Base-by-base conservation (phyloP, 2,888 invertebrate species). In the Icerya purchasi region DNA sequence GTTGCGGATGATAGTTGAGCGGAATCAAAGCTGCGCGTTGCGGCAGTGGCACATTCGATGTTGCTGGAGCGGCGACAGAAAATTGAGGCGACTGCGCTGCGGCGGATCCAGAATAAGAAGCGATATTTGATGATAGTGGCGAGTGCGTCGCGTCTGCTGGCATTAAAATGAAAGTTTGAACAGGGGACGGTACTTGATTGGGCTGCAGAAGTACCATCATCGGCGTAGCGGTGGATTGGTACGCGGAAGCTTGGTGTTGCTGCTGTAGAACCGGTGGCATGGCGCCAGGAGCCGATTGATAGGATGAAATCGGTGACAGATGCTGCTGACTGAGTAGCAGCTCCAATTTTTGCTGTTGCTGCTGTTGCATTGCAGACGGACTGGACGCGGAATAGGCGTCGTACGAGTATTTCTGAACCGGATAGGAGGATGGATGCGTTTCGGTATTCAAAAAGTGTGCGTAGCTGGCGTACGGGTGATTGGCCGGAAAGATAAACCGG, bases 401-500 rank as follows among this genome's bases (percentile, higher is more conserved):
- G 57, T 57, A 57, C 1, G 50, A 18, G 23, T 50, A 50, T 10
- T 50, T 22, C 18, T 36, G 5, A 8, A 36, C 36, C n/a, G 36
- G 2, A 36, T 20, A 1, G 56, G 56, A 49, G 1, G 56, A 50
- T 10, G 52, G 5, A 3, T 20, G 3, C 3, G 36, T 24, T 19
- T 18, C 50, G 3, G 57, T 10, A 25, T 22, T 52, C 20, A 56
- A 5, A 23, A 53, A 63, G 55, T 58, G 62, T 3, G 63, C 36
- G 54, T 54, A 62, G 20, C 49, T 22, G 25, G 59, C 53, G 25
- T 56, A 58, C 21, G 62, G 62, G 51, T 62, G 62, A 52, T 61
- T 62, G 51, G 61, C 60, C 22, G 62, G 62, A 25, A 62, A 60
- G 14, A 61, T 59, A 21, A 59, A 62, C 1, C 62, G 19, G 55